Evolutionary conservation across 1,140 invertebrate species (phyloP).

Genomic region (Trichomalopsis sarcophagae): DNA sequence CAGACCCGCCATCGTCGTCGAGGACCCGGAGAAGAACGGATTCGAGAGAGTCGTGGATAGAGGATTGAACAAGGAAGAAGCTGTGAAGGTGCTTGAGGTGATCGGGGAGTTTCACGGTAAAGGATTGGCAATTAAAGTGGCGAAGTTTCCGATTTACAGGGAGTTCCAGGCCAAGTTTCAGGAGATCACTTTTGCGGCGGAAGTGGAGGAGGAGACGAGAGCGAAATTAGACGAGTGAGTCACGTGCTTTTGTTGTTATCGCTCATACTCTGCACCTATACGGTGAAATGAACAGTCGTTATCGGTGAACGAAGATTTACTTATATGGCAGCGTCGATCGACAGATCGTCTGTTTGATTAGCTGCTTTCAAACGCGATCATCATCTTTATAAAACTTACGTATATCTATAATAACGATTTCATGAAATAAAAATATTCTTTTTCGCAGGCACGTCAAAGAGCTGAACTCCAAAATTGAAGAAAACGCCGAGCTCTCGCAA

Average conservation of each 20-base stretch:
- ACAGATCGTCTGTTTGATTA: no score
- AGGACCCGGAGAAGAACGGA: constrained; percentile 62
- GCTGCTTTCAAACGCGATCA: not conserved
- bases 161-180: constrained; percentile 61
- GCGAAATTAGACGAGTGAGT: constrained; percentile 27
- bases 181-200: constrained; percentile 33
- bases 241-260: not conserved
- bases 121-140: constrained; percentile 59
- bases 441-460: not conserved
- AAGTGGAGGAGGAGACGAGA: constrained; percentile 31
- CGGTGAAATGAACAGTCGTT: not conserved
- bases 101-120: constrained; percentile 64
- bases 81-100: constrained; percentile 57
- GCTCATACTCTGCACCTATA: no score
- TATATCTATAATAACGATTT: not conserved
- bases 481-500: not conserved
- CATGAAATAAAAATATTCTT: not conserved
- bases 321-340: no score
- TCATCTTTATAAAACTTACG: not conserved
- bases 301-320: not conserved
- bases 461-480: not conserved
- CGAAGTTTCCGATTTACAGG: constrained; percentile 56
- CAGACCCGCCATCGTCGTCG: constrained; percentile 64
- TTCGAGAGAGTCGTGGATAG: constrained; percentile 53
- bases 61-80: constrained; percentile 59